phyloP scores from a whole-genome alignment of 1,140 invertebrate species.

The Oedothorax gibbosus region DNA sequence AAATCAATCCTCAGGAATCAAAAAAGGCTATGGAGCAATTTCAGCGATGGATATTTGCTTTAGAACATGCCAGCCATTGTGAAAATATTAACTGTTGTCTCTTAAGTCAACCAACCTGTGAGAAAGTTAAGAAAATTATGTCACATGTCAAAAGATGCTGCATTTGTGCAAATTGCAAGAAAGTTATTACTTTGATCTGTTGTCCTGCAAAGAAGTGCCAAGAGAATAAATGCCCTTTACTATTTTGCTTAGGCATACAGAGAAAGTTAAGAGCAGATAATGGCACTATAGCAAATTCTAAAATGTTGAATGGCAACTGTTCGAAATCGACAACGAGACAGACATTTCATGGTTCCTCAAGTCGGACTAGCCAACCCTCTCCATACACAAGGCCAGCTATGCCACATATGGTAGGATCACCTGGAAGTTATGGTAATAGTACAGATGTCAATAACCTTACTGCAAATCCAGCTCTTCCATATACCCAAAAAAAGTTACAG shows the following conservation, averaged over 20 bases:
- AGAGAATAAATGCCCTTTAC: conserved; percentile 94
- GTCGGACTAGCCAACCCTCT: conserved; percentile 62
- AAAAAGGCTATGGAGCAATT: conserved; percentile 92
- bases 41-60: conserved; percentile 95
- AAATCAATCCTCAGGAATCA: conserved; percentile 80
- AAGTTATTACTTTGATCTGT: conserved; percentile 96
- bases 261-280: conserved; percentile 80
- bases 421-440: conserved; percentile 74
- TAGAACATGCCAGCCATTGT: conserved; percentile 96
- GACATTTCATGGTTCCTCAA: conserved; percentile 39
- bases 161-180: conserved; percentile 98
- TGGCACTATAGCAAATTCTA: conserved; percentile 87
- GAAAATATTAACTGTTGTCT: conserved; percentile 95
- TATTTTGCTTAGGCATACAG: conserved; percentile 94
- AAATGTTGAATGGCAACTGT: conserved; percentile 87
- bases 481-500: conserved; percentile 16
- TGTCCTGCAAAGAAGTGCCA: conserved; percentile 99
- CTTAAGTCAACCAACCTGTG: conserved; percentile 82
- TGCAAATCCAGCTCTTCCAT: conserved; percentile 20
- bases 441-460: conserved; percentile 66
- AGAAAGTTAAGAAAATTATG: conserved; percentile 98
- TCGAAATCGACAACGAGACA: conserved; percentile 62
- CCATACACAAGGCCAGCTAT: conserved; percentile 67
- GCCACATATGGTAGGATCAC: too few relatives aligned
- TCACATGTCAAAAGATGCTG: conserved; percentile 93